These are phyloP conservation scores for Galagoides demidoff DNA, from an alignment of 2,797 vertebrate genomes.

Conservation along the genomic window DNA sequence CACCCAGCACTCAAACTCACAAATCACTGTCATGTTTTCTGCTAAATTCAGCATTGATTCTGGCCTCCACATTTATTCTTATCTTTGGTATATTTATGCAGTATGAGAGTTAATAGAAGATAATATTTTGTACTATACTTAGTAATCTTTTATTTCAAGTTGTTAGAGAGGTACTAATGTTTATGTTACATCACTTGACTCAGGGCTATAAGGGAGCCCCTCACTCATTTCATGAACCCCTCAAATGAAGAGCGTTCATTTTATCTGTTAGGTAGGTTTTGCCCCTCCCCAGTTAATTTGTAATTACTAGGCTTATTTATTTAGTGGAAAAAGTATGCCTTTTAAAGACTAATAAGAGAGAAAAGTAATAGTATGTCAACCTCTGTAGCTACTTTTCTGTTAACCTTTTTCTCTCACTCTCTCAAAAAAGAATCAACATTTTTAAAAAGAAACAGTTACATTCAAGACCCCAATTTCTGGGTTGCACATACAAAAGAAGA, in stretches of 20 bases:
- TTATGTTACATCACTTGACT: neutral
- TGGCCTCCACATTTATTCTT: neutral
- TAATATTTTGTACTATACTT: neutral
- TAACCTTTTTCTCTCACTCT: neutral
- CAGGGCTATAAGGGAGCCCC: neutral
- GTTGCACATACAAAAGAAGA: neutral
- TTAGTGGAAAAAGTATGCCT: neutral
- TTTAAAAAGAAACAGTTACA: neutral
- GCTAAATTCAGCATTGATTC: slow-evolving; percentile 59
- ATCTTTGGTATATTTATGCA: neutral
- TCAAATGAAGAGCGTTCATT: neutral
- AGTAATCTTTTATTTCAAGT: neutral
- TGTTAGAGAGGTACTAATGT: neutral
- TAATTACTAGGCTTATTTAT: neutral
- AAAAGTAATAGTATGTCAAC: neutral
- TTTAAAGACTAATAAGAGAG: neutral
- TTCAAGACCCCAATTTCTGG: neutral
- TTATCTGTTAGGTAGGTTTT: neutral
- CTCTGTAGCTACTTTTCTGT: neutral
- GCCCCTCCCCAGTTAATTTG: neutral
- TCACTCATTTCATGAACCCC: too few relatives aligned
- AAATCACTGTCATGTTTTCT: slow-evolving; percentile 65
- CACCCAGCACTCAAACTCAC: slow-evolving; percentile 65
- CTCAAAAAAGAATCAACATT: slow-evolving; percentile 1
- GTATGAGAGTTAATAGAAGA: neutral